These are phyloP conservation scores for Polymixis flavicincta DNA, from an alignment of 2,888 invertebrate species.

Conservation along the genomic window DNA sequence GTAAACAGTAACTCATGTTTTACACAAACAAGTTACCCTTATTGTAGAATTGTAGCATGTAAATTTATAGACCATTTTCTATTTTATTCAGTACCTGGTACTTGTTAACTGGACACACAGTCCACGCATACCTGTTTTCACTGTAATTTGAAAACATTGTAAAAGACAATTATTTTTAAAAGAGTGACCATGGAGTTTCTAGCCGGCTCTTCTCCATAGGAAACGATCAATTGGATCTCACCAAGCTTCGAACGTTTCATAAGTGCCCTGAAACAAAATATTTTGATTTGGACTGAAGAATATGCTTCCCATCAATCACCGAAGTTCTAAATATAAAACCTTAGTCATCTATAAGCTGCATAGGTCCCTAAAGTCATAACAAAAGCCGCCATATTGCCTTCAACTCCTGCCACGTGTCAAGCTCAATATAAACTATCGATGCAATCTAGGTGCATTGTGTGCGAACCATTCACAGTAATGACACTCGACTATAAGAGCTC, in stretches of 20 bases:
- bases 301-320: background rate
- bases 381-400: conserved; percentile 51
- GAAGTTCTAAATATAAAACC: background rate
- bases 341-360: background rate
- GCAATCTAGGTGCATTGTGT: conserved; percentile 61
- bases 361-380: conserved; percentile 25
- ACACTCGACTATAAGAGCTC: conserved; percentile 52
- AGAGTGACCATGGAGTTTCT: too few species aligned
- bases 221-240: too few species aligned
- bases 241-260: too few species aligned
- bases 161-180: too few species aligned
- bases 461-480: conserved; percentile 59
- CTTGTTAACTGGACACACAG: too few species aligned
- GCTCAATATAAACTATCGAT: conserved; percentile 57
- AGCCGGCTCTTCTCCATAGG: too few species aligned
- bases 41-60: background rate
- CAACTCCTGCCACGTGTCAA: conserved; percentile 49
- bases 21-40: background rate
- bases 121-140: too few species aligned
- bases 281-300: background rate
- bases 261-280: too few species aligned
- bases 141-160: too few species aligned
- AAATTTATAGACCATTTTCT: too few species aligned
- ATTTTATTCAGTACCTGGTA: too few species aligned
- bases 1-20: background rate